Evolutionary conservation across 92 coral and sea anemone species (phyloP), one percentile per base, ranked within the genome.

Genomic region (Plumapathes pennacea): DNA sequence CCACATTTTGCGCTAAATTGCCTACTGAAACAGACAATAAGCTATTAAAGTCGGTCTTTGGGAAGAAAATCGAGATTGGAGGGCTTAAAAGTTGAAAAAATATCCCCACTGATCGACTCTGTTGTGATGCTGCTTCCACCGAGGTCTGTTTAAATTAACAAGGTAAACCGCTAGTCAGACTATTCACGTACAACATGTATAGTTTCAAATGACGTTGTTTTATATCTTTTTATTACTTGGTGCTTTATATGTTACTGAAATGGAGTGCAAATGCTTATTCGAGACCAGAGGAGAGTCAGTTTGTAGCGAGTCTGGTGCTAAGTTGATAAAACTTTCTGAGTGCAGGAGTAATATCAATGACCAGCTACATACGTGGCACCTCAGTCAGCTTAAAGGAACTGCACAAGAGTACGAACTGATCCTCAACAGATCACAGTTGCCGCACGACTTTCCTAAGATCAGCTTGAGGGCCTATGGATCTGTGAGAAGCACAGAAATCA

Each of bases 401-500:
- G 18, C 72, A 0, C 44, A 41, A 32, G 89, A 82, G 38, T 76
- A 32, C 43, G 82, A 81, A 67, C 45, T 80, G 30, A 80, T 72
- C 50, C 59, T 72, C 58, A 65, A 45, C 69, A 64, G 86, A 62
- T 54, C 62, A 6, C 61, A 76, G 10, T 32, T 80, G 38, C 60
- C 60, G 30, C 69, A 55, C 50, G 85, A 71, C 59, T 73, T 21
- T 63, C 81, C 2, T 50, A 37, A 13, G 66, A 56, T 39, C 86
- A 80, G 46, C 54, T 72, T 10, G 62, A 80, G 30, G 47, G 32
- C 21, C 68, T 80, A 10, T 80, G 81, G 81, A 80, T 80, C 24
- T 80, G 86, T 51, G 68, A 64, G 43, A 73, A 54, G 34, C 86
- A 80, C 71, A 56, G 81, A 49, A 19, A 56, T 47, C n/a, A 25